A percentile compares a stretch with the other conserved stretches of the same genome.
Conservation (phyloP, 92 coral and sea anemone species). For the Palythoa grandis region DNA sequence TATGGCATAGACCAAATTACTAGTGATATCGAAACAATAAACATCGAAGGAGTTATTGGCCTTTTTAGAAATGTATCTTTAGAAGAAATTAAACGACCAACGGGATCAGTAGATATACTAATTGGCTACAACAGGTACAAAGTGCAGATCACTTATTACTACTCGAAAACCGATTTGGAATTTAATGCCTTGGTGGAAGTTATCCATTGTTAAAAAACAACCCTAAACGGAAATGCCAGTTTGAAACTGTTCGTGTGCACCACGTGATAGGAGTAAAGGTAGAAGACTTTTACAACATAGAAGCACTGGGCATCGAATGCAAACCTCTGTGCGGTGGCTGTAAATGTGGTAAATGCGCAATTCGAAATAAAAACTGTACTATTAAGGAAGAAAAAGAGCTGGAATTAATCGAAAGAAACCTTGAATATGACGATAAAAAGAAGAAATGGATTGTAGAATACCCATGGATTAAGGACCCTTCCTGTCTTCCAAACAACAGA, state of each 20-base stretch:
- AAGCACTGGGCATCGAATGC: slow-evolving; percentile 36
- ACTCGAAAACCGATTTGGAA: slow-evolving; percentile 32
- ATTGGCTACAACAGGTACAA: slow-evolving; percentile 29
- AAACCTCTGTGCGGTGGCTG: slow-evolving; percentile 48
- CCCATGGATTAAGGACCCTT: slow-evolving; percentile 46
- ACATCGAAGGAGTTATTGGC: slow-evolving; percentile 35
- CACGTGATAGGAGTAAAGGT: slow-evolving; percentile 11
- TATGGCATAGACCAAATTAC: slow-evolving; percentile 5
- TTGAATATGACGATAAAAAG: slow-evolving; percentile 49
- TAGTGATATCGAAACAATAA: slow-evolving; percentile 15
- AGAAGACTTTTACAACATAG: slow-evolving; percentile 39
- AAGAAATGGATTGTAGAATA: slow-evolving; percentile 60
- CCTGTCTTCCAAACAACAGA: slow-evolving; percentile 38
- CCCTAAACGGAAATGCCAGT: background rate
- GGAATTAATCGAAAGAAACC: slow-evolving; percentile 56
- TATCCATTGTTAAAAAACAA: slow-evolving; percentile 16
- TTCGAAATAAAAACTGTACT: slow-evolving; percentile 49
- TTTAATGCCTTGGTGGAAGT: slow-evolving; percentile 30
- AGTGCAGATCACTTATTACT: slow-evolving; percentile 20
- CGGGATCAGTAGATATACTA: slow-evolving; percentile 43
- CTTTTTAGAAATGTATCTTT: slow-evolving; percentile 26
- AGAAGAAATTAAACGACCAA: slow-evolving; percentile 38
- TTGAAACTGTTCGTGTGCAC: slow-evolving; percentile 10
- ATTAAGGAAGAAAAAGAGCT: slow-evolving; percentile 65
- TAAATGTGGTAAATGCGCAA: slow-evolving; percentile 53